Evolutionary conservation across 37 sponge, comb jelly and placozoan genomes (phyloP).

Genomic region (Beroe forskalii): DNA sequence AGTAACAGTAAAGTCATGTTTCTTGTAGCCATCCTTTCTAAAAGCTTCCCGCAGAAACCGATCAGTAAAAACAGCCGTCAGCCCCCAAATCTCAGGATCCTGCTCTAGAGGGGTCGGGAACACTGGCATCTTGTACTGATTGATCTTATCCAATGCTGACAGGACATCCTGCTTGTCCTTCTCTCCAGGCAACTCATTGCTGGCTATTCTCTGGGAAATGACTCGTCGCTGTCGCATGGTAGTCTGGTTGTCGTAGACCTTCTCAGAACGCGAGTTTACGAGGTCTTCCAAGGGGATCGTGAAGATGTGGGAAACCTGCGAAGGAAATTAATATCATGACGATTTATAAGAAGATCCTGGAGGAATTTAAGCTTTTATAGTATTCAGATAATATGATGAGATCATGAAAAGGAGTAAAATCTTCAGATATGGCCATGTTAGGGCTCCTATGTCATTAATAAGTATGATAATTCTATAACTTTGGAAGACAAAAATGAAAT

Average conservation of each 20-base stretch:
- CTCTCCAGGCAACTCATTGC: neutral
- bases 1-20: neutral
- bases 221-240: neutral
- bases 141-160: neutral
- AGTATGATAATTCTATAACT: too few relatives aligned
- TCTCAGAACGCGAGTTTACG: neutral
- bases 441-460: too few relatives aligned
- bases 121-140: conserved; percentile 1
- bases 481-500: too few relatives aligned
- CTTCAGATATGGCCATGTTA: too few relatives aligned
- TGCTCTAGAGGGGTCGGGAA: neutral
- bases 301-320: conserved; percentile 57
- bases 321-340: too few relatives aligned
- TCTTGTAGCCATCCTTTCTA: neutral
- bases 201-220: neutral
- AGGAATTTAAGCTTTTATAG: too few relatives aligned
- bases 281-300: conserved; percentile 32
- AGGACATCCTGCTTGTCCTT: neutral
- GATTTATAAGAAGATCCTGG: too few relatives aligned
- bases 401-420: too few relatives aligned
- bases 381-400: too few relatives aligned
- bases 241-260: neutral
- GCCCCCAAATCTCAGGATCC: conserved; percentile 58
- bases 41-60: neutral
- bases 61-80: conserved; percentile 44